Conservation (phyloP, 1,140 invertebrate genomes). For the Lamellibrachia luymesi region DNA sequence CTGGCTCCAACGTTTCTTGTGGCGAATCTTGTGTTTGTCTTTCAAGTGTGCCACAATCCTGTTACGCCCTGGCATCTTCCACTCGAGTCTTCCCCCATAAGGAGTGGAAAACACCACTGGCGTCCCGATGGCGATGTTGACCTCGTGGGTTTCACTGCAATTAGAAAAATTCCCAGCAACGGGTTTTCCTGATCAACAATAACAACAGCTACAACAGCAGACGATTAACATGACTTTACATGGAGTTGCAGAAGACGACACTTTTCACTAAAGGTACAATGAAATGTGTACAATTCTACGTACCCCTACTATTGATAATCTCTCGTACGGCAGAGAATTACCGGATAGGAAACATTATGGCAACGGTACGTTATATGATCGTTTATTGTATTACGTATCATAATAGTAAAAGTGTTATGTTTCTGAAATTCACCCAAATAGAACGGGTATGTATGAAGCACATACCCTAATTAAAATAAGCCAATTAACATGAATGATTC, state of each 20-base stretch:
- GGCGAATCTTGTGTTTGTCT: constrained; percentile 94
- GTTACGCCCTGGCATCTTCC: constrained; percentile 94
- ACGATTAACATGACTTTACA: not conserved
- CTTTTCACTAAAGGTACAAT: not conserved
- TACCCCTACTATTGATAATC: not conserved
- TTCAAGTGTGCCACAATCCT: constrained; percentile 97
- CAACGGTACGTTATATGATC: not conserved
- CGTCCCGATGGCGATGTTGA: constrained; percentile 72
- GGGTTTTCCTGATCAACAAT: not conserved
- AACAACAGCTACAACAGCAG: not conserved
- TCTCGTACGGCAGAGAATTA: not conserved
- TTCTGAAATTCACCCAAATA: not conserved
- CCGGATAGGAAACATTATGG: not conserved
- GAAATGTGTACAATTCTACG: not conserved
- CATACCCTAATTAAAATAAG: too few species aligned
- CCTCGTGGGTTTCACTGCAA: constrained; percentile 7
- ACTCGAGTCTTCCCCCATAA: constrained; percentile 90
- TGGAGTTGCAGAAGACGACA: not conserved
- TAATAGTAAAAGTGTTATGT: not conserved
- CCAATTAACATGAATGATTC: too few species aligned
- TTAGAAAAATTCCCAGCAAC: not conserved
- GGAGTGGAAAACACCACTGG: constrained; percentile 92
- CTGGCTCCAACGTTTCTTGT: constrained; percentile 69
- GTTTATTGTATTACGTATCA: not conserved
- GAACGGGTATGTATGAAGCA: too few species aligned